Percentiles rank a stretch among this genome's conserved stretches.
These are phyloP conservation scores for Apodemia zela DNA, from an alignment of 2,888 invertebrate genomes.

Conservation along the genomic window DNA sequence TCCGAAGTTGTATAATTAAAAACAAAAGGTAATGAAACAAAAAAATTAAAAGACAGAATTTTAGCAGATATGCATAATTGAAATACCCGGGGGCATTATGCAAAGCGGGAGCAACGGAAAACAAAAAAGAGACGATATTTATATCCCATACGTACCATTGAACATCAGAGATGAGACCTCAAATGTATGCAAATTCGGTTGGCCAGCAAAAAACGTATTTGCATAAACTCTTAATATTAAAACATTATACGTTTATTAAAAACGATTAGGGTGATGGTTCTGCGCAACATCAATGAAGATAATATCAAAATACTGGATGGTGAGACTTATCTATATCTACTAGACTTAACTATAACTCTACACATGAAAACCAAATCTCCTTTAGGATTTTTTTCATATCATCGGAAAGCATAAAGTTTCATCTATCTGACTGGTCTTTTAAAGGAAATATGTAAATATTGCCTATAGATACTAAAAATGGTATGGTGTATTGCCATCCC, in stretches of 20 bases:
- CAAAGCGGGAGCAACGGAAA: slow-evolving; percentile 47
- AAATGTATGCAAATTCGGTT: slow-evolving; percentile 62
- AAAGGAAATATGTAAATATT: no score
- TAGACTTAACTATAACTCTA: no score
- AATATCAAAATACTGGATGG: not conserved
- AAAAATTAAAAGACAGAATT: slow-evolving; percentile 13
- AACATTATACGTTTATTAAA: slow-evolving; percentile 49
- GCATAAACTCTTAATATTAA: slow-evolving; percentile 57
- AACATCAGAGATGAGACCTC: slow-evolving; percentile 59
- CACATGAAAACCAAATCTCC: no score
- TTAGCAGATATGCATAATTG: slow-evolving; percentile 14
- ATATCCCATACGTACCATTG: slow-evolving; percentile 65
- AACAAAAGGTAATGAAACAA: slow-evolving; percentile 5
- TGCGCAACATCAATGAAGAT: slow-evolving; percentile 19
- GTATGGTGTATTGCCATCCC: no score
- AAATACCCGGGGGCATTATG: slow-evolving; percentile 41
- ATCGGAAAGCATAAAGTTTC: no score
- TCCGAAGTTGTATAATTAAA: not conserved
- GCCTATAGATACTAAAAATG: no score
- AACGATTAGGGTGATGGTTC: slow-evolving; percentile 41
- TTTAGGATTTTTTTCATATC: no score
- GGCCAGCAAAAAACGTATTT: slow-evolving; percentile 47
- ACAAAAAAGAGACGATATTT: slow-evolving; percentile 61
- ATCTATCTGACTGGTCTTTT: no score
- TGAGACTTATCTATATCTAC: no score